phyloP scores from a whole-genome alignment of 2,113 vertebrate genomes.

The Dasyornis broadbenti region DNA sequence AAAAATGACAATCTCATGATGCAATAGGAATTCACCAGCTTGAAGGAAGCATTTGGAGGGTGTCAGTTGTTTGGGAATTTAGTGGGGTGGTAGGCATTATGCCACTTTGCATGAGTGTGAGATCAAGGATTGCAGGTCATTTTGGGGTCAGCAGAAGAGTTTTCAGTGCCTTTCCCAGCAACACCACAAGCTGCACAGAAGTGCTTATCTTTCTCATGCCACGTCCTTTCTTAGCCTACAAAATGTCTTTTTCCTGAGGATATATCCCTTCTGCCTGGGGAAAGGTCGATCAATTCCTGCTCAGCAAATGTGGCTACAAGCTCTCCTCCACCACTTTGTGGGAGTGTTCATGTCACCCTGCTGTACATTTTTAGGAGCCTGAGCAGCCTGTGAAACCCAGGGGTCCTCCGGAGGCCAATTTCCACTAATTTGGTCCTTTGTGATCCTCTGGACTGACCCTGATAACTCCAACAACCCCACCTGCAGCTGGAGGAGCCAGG shows the following conservation, averaged over 20 bases:
- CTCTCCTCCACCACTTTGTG: not conserved
- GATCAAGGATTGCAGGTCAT: not conserved
- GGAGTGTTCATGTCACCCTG: not conserved
- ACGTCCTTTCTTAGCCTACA: not conserved
- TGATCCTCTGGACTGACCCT: not conserved
- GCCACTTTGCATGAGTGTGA: not conserved
- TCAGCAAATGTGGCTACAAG: not conserved
- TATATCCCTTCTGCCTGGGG: not conserved
- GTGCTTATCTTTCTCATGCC: not conserved
- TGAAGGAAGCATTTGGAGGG: not conserved
- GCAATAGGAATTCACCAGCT: not conserved
- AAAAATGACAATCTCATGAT: not conserved
- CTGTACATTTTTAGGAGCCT: not conserved
- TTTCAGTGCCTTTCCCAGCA: not conserved
- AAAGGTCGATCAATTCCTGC: accelerated
- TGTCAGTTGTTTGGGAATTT: not conserved
- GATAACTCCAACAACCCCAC: not conserved
- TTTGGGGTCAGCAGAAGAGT: not conserved
- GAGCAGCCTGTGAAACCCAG: not conserved
- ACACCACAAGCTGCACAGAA: not conserved
- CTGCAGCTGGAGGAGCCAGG: not conserved
- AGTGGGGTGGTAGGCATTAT: not conserved
- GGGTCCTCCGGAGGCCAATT: not conserved
- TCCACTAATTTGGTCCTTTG: not conserved
- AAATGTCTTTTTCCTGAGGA: not conserved